A percentile compares a stretch with the other conserved stretches of the same genome.
These are phyloP conservation scores for Parnassius apollo DNA, from an alignment of 2,888 invertebrate species.

Conservation along the genomic window DNA sequence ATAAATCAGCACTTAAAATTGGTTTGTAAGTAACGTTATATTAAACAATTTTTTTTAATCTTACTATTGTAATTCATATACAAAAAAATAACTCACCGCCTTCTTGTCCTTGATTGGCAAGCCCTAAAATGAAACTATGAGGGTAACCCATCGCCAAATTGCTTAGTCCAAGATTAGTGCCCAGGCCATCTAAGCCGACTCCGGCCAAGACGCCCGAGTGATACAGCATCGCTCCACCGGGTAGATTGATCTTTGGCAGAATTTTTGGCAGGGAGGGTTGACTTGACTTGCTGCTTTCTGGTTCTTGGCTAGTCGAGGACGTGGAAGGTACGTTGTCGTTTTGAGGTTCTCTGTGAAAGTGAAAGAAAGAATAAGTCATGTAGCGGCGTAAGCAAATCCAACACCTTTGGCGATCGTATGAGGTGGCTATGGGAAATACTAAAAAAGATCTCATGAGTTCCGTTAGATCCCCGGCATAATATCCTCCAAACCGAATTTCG, in stretches of 20 bases:
- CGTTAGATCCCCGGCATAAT: too few species aligned
- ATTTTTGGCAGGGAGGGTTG: slow-evolving; percentile 57
- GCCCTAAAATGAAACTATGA: slow-evolving; percentile 72
- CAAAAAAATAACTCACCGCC: slow-evolving; percentile 50
- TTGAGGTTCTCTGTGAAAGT: slow-evolving; percentile 49
- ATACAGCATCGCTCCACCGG: slow-evolving; percentile 74
- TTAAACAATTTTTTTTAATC: not conserved
- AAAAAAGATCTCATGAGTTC: too few species aligned
- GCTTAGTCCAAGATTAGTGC: slow-evolving; percentile 64
- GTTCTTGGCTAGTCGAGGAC: slow-evolving; percentile 62
- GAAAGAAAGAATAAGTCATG: too few species aligned
- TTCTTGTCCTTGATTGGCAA: slow-evolving; percentile 74
- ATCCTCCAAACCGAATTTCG: too few species aligned
- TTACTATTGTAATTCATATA: not conserved
- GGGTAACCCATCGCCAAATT: slow-evolving; percentile 75
- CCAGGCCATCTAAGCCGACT: slow-evolving; percentile 58
- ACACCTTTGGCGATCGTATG: too few species aligned
- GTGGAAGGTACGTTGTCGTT: slow-evolving; percentile 62
- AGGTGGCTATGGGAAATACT: too few species aligned
- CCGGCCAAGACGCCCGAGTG: slow-evolving; percentile 62
- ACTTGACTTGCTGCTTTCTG: slow-evolving; percentile 61
- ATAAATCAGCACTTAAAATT: too few species aligned
- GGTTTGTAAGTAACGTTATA: too few species aligned
- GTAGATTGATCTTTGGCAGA: slow-evolving; percentile 66
- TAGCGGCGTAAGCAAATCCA: too few species aligned